Conservation (phyloP, 2,797 vertebrate species). For the Morelia viridis region DNA sequence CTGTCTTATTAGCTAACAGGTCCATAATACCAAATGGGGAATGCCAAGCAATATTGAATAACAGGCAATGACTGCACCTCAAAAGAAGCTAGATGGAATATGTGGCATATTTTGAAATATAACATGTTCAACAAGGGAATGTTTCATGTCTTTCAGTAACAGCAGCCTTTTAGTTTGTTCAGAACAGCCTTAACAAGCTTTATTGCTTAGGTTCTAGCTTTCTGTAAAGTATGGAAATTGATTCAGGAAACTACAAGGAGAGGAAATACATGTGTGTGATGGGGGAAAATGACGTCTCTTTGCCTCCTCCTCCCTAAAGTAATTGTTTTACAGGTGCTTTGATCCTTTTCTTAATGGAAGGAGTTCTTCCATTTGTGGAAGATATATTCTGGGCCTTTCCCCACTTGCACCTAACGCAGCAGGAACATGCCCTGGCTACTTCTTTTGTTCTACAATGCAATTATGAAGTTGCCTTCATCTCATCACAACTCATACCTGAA, state of each 20-base stretch:
- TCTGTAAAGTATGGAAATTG: background rate
- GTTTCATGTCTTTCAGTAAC: background rate
- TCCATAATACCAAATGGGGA: background rate
- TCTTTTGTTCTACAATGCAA: background rate
- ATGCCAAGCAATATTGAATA: background rate
- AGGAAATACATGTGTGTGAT: background rate
- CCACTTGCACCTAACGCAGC: too few relatives aligned
- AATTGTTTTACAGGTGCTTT: background rate
- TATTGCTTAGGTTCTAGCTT: background rate
- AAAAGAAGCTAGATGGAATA: conserved; percentile 3
- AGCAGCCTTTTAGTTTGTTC: background rate
- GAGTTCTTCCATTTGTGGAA: background rate
- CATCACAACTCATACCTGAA: background rate
- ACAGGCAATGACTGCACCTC: background rate
- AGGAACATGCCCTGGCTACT: background rate
- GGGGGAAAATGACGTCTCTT: background rate
- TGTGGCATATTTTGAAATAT: background rate
- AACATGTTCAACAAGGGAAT: background rate
- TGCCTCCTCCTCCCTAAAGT: background rate
- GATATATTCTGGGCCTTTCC: background rate
- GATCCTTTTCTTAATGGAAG: background rate
- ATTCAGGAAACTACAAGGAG: background rate
- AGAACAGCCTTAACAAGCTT: background rate
- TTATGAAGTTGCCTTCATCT: background rate
- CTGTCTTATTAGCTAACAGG: conserved; percentile 30